Percentiles rank a stretch among this genome's conserved stretches.
Conservation (phyloP, 2,797 vertebrate genomes). For the Tapera naevia region DNA sequence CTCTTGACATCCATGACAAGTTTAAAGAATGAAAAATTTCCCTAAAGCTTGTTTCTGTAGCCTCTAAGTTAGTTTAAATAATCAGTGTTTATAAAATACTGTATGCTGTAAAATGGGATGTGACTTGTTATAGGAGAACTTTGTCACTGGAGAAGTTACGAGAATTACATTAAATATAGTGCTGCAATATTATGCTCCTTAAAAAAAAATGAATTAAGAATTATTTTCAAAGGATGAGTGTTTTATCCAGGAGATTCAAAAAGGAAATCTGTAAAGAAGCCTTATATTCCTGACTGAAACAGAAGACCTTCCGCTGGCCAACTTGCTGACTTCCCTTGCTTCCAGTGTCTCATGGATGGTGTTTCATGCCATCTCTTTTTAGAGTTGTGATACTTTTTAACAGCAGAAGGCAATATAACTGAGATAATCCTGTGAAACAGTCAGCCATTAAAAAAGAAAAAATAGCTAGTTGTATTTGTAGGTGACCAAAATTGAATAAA, state of each 20-base stretch:
- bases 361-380: background rate
- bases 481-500: background rate
- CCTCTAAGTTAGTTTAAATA: background rate
- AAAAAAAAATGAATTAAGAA: background rate
- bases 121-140: background rate
- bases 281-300: background rate
- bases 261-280: background rate
- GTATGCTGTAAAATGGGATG: background rate
- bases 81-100: background rate
- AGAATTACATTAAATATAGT: background rate
- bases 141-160: background rate
- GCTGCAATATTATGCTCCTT: background rate
- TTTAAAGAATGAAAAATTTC: background rate
- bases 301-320: background rate
- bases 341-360: background rate
- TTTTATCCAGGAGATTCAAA: background rate
- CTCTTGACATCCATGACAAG: background rate
- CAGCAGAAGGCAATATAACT: background rate
- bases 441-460: background rate
- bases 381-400: background rate
- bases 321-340: background rate
- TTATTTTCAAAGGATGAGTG: background rate
- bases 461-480: background rate
- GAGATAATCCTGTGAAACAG: background rate
- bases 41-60: background rate